Percentiles rank a stretch among this genome's conserved stretches.
phyloP scores from a whole-genome alignment of 2,888 invertebrate species.

The Drosophila barbarae region DNA sequence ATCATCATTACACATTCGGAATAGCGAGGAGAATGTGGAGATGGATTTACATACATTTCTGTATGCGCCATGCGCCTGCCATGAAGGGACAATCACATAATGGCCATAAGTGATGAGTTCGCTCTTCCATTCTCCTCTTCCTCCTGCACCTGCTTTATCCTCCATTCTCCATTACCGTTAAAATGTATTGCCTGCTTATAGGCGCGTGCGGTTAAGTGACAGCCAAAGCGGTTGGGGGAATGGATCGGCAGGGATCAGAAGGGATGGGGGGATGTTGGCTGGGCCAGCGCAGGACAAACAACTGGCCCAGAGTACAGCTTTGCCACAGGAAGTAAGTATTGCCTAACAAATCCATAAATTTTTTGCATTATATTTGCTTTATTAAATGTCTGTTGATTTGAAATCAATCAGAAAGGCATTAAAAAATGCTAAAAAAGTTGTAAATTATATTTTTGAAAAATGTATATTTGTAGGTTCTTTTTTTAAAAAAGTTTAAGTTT shows the following conservation, averaged over 20 bases:
- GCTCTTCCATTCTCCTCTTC: not conserved
- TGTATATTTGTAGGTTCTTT: no score
- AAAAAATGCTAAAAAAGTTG: no score
- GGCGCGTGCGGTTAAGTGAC: conserved; percentile 45
- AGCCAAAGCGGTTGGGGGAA: conserved; percentile 6
- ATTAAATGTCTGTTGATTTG: not conserved
- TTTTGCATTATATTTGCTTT: not conserved
- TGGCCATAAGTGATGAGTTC: conserved; percentile 38
- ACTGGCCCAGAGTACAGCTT: conserved; percentile 15
- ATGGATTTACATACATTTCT: conserved; percentile 36
- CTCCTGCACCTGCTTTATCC: conserved; percentile 2
- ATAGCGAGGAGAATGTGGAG: conserved; percentile 14
- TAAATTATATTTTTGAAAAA: no score
- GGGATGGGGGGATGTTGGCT: not conserved
- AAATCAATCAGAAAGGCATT: not conserved
- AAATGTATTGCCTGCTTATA: conserved; percentile 44
- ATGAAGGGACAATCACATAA: conserved; percentile 37
- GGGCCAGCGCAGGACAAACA: conserved; percentile 10
- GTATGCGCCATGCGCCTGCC: conserved; percentile 8
- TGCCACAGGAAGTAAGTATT: not conserved
- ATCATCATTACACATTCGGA: conserved; percentile 14
- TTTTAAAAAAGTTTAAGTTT: no score
- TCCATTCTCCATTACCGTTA: conserved; percentile 32
- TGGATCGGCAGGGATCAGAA: no score
- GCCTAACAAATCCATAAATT: not conserved